These are phyloP conservation scores for Cyclopterus lumpus DNA, from an alignment of 2,797 vertebrate species.

Conservation along the genomic window DNA sequence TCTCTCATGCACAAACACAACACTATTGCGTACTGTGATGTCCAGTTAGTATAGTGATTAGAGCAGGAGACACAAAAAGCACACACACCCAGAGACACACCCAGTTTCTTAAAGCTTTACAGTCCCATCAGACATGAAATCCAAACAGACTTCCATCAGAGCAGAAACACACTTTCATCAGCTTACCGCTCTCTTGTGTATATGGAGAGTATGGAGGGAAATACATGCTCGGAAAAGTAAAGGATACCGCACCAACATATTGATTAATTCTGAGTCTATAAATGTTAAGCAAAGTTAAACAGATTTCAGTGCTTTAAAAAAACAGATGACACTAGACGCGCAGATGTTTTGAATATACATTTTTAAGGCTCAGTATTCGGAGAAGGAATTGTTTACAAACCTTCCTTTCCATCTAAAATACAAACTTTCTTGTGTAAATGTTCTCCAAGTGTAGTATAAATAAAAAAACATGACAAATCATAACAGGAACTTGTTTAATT, in stretches of 20 bases:
- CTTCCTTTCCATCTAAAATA: background rate
- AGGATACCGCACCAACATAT: background rate
- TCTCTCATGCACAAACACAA: constrained; percentile 35
- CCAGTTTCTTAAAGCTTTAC: constrained; percentile 24
- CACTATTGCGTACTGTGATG: constrained; percentile 42
- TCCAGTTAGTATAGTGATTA: constrained; percentile 57
- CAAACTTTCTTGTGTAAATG: background rate
- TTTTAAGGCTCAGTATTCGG: constrained; percentile 9
- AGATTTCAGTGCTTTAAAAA: constrained; percentile 6
- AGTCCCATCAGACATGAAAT: constrained; percentile 35
- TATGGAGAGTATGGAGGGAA: background rate
- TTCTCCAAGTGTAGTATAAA: constrained; percentile 7
- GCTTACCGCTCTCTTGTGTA: constrained; percentile 3
- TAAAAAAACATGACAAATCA: constrained; percentile 22
- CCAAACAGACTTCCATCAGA: constrained; percentile 28
- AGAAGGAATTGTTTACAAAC: constrained; percentile 13
- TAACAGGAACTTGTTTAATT: constrained; percentile 20
- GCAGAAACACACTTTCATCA: constrained; percentile 16
- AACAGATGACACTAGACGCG: background rate
- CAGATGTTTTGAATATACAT: constrained; percentile 4
- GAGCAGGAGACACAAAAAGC: constrained; percentile 21
- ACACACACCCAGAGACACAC: background rate
- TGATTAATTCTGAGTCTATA: background rate
- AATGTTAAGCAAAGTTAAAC: background rate
- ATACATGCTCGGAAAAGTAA: background rate